Evolutionary conservation across 2,113 vertebrate species (phyloP).

Genomic region (Dolichallabes microphthalmus): DNA sequence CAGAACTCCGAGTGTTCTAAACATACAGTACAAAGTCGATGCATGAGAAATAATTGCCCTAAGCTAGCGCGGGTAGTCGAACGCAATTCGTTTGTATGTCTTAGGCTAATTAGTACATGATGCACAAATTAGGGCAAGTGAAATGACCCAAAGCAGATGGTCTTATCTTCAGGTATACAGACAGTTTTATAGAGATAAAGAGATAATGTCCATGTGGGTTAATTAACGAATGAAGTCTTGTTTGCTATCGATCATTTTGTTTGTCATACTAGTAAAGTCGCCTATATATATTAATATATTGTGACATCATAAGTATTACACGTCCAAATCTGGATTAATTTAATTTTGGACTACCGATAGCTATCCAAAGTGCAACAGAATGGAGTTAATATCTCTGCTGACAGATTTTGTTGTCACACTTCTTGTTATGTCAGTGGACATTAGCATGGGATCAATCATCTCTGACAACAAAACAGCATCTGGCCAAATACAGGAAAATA

Average conservation of each 20-base stretch:
- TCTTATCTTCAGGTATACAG: background rate
- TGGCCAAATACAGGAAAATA: background rate
- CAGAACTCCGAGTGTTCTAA: background rate
- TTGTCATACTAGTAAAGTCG: background rate
- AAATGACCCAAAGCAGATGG: background rate
- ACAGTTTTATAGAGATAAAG: background rate
- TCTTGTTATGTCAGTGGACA: constrained; percentile 1
- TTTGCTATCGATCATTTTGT: background rate
- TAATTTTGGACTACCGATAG: background rate
- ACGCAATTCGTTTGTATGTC: background rate
- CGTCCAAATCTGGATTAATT: background rate
- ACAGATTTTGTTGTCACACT: background rate
- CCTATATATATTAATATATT: background rate
- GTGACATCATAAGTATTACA: background rate
- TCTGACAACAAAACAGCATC: background rate
- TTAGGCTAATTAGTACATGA: background rate
- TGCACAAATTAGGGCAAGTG: background rate
- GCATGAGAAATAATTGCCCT: background rate
- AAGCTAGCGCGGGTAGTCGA: background rate
- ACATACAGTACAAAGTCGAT: background rate
- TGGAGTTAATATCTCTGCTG: background rate
- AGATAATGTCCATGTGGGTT: background rate
- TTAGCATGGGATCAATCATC: background rate
- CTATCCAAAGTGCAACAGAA: background rate
- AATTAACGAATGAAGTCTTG: background rate